Percentiles rank a stretch among this genome's conserved stretches.
phyloP scores from a whole-genome alignment of 2,113 vertebrate genomes.

The Mionectes macconnelli region DNA sequence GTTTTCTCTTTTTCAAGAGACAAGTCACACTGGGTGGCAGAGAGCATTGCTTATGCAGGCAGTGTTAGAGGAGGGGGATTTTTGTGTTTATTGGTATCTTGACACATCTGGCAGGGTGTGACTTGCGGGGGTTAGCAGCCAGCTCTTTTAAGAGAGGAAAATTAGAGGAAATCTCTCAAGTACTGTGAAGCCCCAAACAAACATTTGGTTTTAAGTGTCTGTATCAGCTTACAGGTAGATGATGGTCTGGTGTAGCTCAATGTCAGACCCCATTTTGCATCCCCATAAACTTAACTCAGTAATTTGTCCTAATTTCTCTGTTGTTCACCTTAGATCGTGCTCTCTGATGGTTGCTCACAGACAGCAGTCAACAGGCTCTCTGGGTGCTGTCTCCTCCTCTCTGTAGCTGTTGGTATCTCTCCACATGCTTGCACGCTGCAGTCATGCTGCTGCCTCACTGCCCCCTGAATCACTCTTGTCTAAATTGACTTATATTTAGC shows the following conservation, averaged over 20 bases:
- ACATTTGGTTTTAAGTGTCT: background rate
- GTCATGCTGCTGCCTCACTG: background rate
- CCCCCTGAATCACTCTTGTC: slow-evolving; percentile 30
- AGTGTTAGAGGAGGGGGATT: background rate
- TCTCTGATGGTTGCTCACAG: background rate
- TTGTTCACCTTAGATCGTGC: background rate
- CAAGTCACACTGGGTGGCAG: background rate
- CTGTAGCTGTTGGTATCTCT: background rate
- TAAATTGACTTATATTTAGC: slow-evolving; percentile 55
- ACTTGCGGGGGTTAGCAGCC: background rate
- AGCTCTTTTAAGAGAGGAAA: background rate
- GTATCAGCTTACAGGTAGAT: background rate
- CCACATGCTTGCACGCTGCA: background rate
- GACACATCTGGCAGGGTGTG: background rate
- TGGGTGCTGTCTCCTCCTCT: background rate
- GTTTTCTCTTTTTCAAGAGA: background rate
- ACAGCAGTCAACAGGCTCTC: background rate
- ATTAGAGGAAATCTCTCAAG: background rate
- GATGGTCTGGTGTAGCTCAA: background rate
- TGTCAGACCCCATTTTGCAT: background rate
- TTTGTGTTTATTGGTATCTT: background rate
- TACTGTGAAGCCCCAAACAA: background rate
- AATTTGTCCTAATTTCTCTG: background rate
- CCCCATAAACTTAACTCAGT: too few relatives aligned
- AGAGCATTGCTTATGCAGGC: background rate